A percentile compares a stretch with the other conserved stretches of the same genome.
These are phyloP conservation scores for Reinhardtius hippoglossoides DNA, from an alignment of 2,113 vertebrate genomes.

Conservation along the genomic window DNA sequence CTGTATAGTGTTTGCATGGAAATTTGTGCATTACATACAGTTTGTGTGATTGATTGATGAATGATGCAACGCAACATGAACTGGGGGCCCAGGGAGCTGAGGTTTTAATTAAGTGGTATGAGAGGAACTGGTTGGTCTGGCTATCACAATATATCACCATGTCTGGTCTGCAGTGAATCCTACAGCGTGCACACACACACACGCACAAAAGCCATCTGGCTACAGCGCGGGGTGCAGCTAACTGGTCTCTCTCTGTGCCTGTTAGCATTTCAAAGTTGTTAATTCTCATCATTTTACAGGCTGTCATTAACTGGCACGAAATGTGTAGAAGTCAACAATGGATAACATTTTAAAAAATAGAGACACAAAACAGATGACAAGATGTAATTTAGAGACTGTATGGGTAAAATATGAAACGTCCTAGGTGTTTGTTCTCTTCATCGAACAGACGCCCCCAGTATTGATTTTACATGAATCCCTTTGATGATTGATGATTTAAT, in stretches of 20 bases:
- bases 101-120: slow-evolving; percentile 62
- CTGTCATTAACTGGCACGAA: slow-evolving; percentile 7
- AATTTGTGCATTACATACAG: slow-evolving; percentile 8
- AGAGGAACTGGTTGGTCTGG: slow-evolving; percentile 38
- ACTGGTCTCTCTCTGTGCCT: slow-evolving; percentile 19
- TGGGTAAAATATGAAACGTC: neutral
- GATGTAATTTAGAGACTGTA: neutral
- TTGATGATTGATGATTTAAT: neutral
- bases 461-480: neutral
- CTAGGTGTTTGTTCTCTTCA: neutral
- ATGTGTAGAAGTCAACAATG: slow-evolving; percentile 20
- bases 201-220: slow-evolving; percentile 49
- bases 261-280: slow-evolving; percentile 18
- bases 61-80: slow-evolving; percentile 41
- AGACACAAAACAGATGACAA: slow-evolving; percentile 4
- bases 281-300: neutral
- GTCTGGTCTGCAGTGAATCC: slow-evolving; percentile 35
- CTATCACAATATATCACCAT: slow-evolving; percentile 55
- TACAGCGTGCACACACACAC: neutral
- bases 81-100: slow-evolving; percentile 24
- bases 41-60: slow-evolving; percentile 46
- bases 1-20: slow-evolving; percentile 6
- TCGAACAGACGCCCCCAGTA: neutral
- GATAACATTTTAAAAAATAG: slow-evolving; percentile 1
- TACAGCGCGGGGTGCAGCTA: slow-evolving; percentile 22